phyloP scores from a whole-genome alignment of 2,113 vertebrate genomes.

The Erinaceus europaeus region DNA sequence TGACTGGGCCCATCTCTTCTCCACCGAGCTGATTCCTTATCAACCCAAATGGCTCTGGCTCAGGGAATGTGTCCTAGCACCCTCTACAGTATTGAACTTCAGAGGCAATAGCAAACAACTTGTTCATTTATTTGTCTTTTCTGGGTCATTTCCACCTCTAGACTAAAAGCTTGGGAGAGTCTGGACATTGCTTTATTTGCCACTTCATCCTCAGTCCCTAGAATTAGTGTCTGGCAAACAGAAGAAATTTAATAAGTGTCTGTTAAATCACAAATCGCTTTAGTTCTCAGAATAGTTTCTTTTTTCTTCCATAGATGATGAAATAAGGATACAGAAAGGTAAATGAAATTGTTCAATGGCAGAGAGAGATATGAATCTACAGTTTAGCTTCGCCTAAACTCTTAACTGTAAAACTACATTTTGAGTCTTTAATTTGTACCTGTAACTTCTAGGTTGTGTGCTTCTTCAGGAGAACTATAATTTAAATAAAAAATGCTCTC shows the following conservation, averaged over 20 bases:
- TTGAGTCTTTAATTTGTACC: constrained; percentile 23
- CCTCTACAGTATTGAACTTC: too few species aligned
- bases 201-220: not conserved
- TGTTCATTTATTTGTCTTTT: not conserved
- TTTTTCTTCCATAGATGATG: not conserved
- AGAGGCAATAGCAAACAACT: too few species aligned
- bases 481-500: not conserved
- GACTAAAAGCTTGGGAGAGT: not conserved
- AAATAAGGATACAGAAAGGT: not conserved
- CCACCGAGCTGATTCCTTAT: not conserved
- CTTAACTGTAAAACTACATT: constrained; percentile 3
- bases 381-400: not conserved
- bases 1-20: rapidly evolving
- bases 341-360: not conserved
- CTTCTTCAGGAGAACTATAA: not conserved
- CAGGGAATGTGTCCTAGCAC: too few species aligned
- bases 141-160: not conserved
- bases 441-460: not conserved
- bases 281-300: not conserved
- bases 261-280: not conserved
- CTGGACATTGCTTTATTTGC: not conserved
- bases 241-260: not conserved
- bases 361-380: not conserved
- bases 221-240: not conserved
- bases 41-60: too few species aligned